These are phyloP conservation scores for Glossosoma conforme DNA, from an alignment of 1,140 invertebrate species.

Conservation along the genomic window DNA sequence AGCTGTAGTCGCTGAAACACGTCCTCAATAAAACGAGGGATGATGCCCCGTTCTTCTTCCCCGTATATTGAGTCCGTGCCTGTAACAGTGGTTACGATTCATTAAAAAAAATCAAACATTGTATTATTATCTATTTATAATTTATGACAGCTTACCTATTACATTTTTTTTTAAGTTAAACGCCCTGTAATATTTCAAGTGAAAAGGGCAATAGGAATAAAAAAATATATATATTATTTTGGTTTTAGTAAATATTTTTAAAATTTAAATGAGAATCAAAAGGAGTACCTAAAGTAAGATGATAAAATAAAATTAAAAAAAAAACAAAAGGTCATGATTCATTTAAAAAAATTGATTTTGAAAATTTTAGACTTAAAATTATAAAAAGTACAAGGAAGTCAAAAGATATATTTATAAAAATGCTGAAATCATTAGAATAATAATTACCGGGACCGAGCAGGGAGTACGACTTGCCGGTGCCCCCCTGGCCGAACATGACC, in stretches of 20 bases:
- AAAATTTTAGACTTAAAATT: no score
- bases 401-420: not conserved
- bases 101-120: no score
- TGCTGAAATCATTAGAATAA: no score
- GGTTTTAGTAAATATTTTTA: not conserved
- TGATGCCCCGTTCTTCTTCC: constrained; percentile 69
- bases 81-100: no score
- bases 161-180: no score
- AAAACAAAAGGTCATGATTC: not conserved
- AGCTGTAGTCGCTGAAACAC: constrained; percentile 63
- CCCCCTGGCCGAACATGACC: constrained; percentile 71
- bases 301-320: not conserved
- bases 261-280: not conserved
- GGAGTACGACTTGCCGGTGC: constrained; percentile 73
- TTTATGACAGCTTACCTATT: no score
- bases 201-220: no score
- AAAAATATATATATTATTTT: not conserved
- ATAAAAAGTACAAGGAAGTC: not conserved
- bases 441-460: constrained; percentile 62
- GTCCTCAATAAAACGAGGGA: constrained; percentile 68
- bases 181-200: no score
- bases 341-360: no score
- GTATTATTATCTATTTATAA: no score
- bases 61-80: constrained; percentile 61
- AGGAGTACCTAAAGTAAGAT: not conserved